Base-by-base conservation (phyloP, 2,797 vertebrate species). In the Zalophus californianus region DNA sequence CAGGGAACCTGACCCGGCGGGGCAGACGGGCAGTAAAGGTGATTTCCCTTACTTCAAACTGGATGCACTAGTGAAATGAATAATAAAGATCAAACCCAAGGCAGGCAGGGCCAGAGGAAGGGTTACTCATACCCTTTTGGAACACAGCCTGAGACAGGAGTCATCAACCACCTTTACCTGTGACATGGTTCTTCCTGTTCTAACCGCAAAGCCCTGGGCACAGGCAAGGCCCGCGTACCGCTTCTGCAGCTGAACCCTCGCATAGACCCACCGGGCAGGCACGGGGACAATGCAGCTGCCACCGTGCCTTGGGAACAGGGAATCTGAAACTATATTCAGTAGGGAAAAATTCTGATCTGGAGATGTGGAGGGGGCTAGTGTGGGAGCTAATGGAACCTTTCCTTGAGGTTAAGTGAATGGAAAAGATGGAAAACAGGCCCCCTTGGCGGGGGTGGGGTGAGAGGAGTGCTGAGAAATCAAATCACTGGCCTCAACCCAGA, bases 401-500 rank as follows among this genome's bases (percentile, higher is more conserved):
- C 89, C 83, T 52, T 77, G 70, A 84, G 79, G 68, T 58, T 95
- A 54, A 84, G n/a, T 35, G 88, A 94, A 48, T 64, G 77, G 91
- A 80, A 78, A 88, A 66, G 38, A 94, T 60, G 38, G 94, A 86
- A 92, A 94, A 95, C 80, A 92, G 75, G 80, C 44, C 72, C 88
- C 48, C 66, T 86, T 75, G 68, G 68, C 27, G 66, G 70, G 87
- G 84, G 32, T 41, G 52, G 8, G 62, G 78, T 89, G 58, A 70
- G 52, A 92, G 52, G 41, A 91, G 86, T 94, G 83, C 95, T 52
- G 44, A 88, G 58, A 98, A 97, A 95, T 75, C 54, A 97, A 97
- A 97, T 92, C 97, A 94, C 93, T 86, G 82, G 94, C 96, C 78
- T 97, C 95, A 96, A 88, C 96, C 93, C 90, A 97, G 97, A 91